Conservation (phyloP, 2,797 vertebrate species). For the Apogon talboti region DNA sequence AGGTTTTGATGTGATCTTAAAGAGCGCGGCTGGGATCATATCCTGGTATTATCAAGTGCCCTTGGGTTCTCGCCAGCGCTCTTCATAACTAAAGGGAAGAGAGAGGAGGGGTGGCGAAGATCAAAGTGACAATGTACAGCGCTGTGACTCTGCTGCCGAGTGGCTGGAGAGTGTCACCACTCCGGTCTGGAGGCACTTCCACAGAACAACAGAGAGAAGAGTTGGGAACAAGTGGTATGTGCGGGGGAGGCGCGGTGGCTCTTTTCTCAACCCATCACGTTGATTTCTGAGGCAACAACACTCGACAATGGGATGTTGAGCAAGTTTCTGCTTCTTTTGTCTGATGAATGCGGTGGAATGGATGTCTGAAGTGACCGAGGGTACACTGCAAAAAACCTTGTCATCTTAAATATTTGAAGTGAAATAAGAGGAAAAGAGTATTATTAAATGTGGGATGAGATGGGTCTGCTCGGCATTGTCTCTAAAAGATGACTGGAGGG, state of each 20-base stretch:
- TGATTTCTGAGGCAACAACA: constrained; percentile 14
- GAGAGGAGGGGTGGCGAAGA: constrained; percentile 36
- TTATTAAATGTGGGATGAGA: no score
- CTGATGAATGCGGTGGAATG: not conserved
- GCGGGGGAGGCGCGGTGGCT: constrained; percentile 1
- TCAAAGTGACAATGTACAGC: constrained; percentile 74
- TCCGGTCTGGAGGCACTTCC: constrained; percentile 41
- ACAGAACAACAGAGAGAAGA: constrained; percentile 7
- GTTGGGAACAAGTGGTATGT: constrained; percentile 6
- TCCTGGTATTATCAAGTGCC: constrained; percentile 78
- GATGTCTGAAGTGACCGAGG: not conserved
- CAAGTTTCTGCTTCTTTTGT: constrained; percentile 8
- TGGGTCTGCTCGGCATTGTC: no score
- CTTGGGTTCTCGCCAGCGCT: constrained; percentile 67
- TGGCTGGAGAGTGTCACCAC: constrained; percentile 62
- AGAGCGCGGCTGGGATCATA: constrained; percentile 68
- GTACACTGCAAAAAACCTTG: not conserved
- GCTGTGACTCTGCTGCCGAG: constrained; percentile 60
- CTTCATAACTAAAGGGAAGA: constrained; percentile 69
- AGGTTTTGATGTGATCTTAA: constrained; percentile 76
- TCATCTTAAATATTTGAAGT: not conserved
- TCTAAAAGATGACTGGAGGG: not conserved
- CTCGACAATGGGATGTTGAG: constrained; percentile 6
- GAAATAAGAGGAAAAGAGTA: no score
- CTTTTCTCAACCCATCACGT: constrained; percentile 24